Evolutionary conservation across 2,888 invertebrate species (phyloP), one percentile per base, ranked within the genome.

Genomic region (Tenthredo mesomela): DNA sequence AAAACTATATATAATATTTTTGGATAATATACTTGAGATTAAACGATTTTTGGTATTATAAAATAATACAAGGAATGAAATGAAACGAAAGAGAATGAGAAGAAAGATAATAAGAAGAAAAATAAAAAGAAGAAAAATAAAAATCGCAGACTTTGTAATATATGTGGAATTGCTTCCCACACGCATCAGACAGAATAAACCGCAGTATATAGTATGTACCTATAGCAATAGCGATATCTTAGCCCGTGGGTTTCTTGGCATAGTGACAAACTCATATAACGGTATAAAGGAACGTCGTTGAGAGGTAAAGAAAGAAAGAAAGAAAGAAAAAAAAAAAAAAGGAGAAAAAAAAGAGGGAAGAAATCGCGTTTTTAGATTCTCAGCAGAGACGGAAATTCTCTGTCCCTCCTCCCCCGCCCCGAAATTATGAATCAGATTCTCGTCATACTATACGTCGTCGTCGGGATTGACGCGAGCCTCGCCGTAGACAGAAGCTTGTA

Each of bases 181-280:
- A 25, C 25, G 25, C 25, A n/a, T n/a, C n/a, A 12, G 61, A 12
- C 18, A 21, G 25, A 61, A 54, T 54, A 54, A n/a, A 54, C 50
- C n/a, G n/a, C 50, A 43, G 25, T 61, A 61, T 10, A 61, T 10
- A 61, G 10, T 25, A 21, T 9, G 0, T n/a, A n/a, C 29, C 29
- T 29, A 9, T 12, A 21, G 21, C n/a, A n/a, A n/a, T 25, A 21
- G 12, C 21, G 12, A 7, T 29, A 21, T 61, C 9, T 25, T 29
- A 21, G 61, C 21, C 21, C 61, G 61, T 61, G 61, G 61, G 61
- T 61, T 61, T 61, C 25, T 61, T 61, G 61, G 61, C 61, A 15
- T 21, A 25, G 61, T 61, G 21, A 29, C 61, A 61, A 61, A 61
- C 21, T 61, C 61, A 9, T 61, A 61, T 61, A 61, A 61, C 25